Evolutionary conservation across 2,888 invertebrate species (phyloP).

Genomic region (Dolichopus griseipennis): DNA sequence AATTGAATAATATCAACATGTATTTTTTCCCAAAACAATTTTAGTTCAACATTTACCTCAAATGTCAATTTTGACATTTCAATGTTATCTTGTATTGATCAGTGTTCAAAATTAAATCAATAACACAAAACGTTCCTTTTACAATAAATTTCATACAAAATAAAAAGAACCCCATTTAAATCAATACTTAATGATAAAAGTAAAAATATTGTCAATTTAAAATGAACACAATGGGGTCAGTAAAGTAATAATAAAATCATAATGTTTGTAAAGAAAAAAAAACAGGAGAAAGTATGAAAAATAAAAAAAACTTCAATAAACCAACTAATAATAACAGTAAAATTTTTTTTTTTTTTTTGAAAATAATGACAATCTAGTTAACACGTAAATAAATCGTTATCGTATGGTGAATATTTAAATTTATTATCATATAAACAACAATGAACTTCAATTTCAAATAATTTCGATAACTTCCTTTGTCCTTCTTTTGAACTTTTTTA

Average conservation of each 20-base stretch:
- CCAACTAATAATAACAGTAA: too few species aligned
- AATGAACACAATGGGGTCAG: background rate
- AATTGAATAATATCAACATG: too few species aligned
- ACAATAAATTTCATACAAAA: too few species aligned
- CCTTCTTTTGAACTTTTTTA: background rate
- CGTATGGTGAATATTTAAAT: background rate
- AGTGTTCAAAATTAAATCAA: too few species aligned
- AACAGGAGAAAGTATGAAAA: background rate
- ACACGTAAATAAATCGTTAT: constrained; percentile 6
- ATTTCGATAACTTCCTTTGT: background rate
- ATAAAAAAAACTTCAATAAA: background rate
- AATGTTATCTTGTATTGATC: too few species aligned
- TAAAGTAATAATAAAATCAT: background rate
- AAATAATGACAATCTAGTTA: background rate
- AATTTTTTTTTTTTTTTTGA: background rate
- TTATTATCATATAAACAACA: background rate
- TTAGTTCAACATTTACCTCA: too few species aligned
- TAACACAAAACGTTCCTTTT: too few species aligned
- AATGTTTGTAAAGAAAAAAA: background rate
- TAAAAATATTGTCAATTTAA: background rate
- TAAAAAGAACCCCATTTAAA: too few species aligned
- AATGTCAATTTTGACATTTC: too few species aligned
- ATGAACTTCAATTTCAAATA: background rate
- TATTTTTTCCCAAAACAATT: too few species aligned
- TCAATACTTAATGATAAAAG: background rate